Evolutionary conservation across 1,140 invertebrate genomes (phyloP).

Genomic region (Bombyx mandarina): DNA sequence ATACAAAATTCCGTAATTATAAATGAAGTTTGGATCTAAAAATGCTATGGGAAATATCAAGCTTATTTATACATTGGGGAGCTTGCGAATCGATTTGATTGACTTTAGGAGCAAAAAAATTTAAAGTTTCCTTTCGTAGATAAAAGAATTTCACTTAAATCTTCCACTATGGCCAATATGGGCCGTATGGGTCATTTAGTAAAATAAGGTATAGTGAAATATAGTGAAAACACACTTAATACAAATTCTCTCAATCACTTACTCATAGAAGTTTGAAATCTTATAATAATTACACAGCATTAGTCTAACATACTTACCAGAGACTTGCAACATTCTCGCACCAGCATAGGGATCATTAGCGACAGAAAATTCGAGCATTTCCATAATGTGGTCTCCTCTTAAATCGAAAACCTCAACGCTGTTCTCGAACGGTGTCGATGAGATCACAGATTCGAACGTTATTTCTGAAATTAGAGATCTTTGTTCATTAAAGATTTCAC

Average conservation of each 20-base stretch:
- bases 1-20: no score
- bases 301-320: conserved; percentile 30
- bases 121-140: no score
- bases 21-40: no score
- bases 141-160: no score
- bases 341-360: conserved; percentile 62
- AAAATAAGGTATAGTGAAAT: background rate
- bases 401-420: conserved; percentile 77
- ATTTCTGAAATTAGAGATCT: conserved; percentile 63
- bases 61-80: no score
- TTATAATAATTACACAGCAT: background rate
- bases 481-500: background rate
- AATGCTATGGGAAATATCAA: no score
- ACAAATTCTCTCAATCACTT: background rate
- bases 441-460: conserved; percentile 76
- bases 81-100: no score
- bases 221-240: no score
- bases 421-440: conserved; percentile 76
- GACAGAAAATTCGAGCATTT: conserved; percentile 75
- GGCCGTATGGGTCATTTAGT: background rate
- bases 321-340: conserved; percentile 75
- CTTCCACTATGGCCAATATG: no score
- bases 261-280: background rate
- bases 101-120: no score
- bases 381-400: conserved; percentile 74